phyloP scores from a whole-genome alignment of 1,140 invertebrate species.

The Globodera ellingtonae region DNA sequence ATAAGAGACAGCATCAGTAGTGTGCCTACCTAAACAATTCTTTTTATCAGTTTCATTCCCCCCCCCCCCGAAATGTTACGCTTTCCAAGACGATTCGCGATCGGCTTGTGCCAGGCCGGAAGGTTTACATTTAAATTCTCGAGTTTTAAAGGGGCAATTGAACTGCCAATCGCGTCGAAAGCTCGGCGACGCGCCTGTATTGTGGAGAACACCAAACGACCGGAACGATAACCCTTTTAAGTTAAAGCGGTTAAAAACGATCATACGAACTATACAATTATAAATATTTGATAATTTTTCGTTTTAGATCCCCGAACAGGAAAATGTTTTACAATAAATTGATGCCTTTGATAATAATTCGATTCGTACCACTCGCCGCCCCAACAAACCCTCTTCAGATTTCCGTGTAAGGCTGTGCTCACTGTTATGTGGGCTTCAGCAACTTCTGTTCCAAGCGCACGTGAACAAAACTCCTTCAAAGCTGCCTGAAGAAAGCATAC shows the following conservation, averaged over 20 bases:
- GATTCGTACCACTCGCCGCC: neutral
- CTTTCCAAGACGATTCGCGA: neutral
- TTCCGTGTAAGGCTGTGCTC: neutral
- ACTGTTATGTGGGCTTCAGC: constrained; percentile 2
- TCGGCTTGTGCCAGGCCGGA: constrained; percentile 5
- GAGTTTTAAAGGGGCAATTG: neutral
- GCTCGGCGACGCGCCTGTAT: neutral
- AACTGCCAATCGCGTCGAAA: neutral
- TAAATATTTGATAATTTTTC: no score
- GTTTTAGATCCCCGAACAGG: no score
- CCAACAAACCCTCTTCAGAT: neutral
- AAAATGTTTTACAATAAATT: neutral
- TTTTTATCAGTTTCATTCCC: neutral
- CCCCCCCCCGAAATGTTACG: neutral
- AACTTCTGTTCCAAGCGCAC: neutral
- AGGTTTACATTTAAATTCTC: constrained; percentile 11
- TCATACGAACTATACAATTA: no score
- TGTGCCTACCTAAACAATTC: neutral
- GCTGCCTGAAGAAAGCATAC: neutral
- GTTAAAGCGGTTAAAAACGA: no score
- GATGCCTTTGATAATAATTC: neutral
- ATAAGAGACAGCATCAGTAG: no score
- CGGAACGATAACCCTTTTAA: constrained; percentile 16
- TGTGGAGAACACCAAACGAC: constrained; percentile 10
- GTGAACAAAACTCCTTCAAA: constrained; percentile 1